A percentile compares a stretch with the other conserved stretches of the same genome.
Conservation (phyloP, 2,888 invertebrate species). For the Ormyrus labotus region DNA sequence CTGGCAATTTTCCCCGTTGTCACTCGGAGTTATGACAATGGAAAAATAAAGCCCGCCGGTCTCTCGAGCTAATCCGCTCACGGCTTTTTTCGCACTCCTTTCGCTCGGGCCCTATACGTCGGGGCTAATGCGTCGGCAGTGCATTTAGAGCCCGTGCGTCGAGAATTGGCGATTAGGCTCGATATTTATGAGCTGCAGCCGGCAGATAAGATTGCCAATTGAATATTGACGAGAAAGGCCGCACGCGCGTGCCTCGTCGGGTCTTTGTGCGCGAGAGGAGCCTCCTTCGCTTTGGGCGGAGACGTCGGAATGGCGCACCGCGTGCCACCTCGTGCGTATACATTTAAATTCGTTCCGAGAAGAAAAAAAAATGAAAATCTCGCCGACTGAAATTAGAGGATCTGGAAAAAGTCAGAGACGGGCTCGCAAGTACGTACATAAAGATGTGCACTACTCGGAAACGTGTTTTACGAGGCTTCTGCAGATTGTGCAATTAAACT, state of each 20-base stretch:
- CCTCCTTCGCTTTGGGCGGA: neutral
- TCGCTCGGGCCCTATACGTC: constrained; percentile 33
- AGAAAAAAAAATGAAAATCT: neutral
- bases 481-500: constrained; percentile 60
- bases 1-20: constrained; percentile 27
- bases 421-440: neutral
- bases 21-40: constrained; percentile 40
- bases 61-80: constrained; percentile 32
- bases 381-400: too few species aligned
- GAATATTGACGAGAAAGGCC: constrained; percentile 58
- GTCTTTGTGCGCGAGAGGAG: neutral
- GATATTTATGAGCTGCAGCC: constrained; percentile 62
- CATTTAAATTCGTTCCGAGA: neutral
- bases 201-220: constrained; percentile 61
- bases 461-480: constrained; percentile 57
- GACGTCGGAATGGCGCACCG: neutral
- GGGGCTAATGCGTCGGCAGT: constrained; percentile 66
- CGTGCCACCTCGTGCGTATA: neutral
- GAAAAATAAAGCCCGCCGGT: constrained; percentile 16
- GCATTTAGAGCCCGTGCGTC: constrained; percentile 54
- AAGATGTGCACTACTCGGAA: constrained; percentile 13
- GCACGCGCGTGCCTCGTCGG: constrained; percentile 40
- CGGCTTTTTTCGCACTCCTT: constrained; percentile 5
- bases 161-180: constrained; percentile 57
- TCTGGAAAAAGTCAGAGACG: neutral